These are phyloP conservation scores for Remorina albescens DNA, from an alignment of 2,797 vertebrate genomes.

Conservation along the genomic window DNA sequence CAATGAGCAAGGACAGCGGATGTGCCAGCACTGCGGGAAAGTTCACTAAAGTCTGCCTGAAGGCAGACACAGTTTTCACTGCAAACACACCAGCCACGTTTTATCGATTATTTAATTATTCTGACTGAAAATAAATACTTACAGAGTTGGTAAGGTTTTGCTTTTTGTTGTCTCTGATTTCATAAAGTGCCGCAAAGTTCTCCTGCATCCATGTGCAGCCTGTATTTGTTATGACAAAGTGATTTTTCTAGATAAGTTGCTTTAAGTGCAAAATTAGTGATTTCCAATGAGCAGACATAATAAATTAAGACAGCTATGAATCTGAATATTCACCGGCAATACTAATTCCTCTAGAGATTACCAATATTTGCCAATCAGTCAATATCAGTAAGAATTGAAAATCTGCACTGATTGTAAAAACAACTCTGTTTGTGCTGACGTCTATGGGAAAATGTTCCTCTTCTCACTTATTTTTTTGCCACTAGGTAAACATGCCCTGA, in stretches of 20 bases:
- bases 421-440: too few species aligned
- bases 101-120: neutral
- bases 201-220: neutral
- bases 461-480: too few species aligned
- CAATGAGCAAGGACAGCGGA: slow-evolving; percentile 5
- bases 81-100: neutral
- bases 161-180: neutral
- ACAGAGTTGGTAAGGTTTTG: neutral
- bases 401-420: too few species aligned
- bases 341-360: neutral
- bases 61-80: neutral
- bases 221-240: neutral
- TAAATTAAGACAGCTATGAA: neutral
- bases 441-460: too few species aligned
- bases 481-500: too few species aligned
- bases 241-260: neutral
- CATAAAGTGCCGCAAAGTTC: neutral
- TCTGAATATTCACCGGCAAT: neutral
- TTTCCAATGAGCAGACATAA: neutral
- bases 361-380: neutral
- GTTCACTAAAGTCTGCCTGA: slow-evolving; percentile 1
- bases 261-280: neutral
- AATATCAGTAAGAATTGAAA: neutral
- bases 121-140: neutral
- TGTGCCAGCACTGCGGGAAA: neutral